A percentile compares a stretch with the other conserved stretches of the same genome.
Evolutionary conservation across 1,140 invertebrate genomes (phyloP).

Genomic region (Laupala kohalensis): DNA sequence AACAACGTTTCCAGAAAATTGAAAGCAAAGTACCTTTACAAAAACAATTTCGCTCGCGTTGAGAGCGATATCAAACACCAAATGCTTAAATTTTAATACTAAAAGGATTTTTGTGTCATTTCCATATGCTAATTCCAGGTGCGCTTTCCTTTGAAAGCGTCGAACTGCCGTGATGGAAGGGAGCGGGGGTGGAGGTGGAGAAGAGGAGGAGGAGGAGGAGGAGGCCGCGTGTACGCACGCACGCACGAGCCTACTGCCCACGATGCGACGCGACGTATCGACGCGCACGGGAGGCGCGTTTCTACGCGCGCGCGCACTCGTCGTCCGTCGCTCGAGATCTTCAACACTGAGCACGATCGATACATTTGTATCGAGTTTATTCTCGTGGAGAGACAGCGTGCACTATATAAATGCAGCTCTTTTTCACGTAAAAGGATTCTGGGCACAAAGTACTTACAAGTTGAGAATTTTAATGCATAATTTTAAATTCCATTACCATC

Average conservation of each 20-base stretch:
- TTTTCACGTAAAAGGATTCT: neutral
- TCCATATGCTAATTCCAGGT: neutral
- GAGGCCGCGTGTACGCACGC: no score
- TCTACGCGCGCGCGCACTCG: neutral
- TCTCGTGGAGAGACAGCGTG: neutral
- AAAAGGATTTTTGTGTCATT: neutral
- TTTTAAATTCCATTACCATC: neutral
- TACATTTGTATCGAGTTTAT: neutral
- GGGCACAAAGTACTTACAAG: neutral
- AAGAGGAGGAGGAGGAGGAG: no score
- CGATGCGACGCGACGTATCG: neutral
- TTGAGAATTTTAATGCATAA: neutral
- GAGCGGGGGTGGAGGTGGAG: neutral
- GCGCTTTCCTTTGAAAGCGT: neutral
- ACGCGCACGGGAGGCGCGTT: neutral
- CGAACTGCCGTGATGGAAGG: neutral
- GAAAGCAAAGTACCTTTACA: neutral
- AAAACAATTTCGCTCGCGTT: neutral
- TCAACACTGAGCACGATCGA: neutral
- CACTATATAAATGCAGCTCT: neutral
- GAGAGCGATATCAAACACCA: neutral
- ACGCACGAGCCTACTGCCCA: no score
- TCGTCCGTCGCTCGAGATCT: no score
- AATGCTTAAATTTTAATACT: neutral
- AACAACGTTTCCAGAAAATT: neutral